Percentiles rank a stretch among this genome's conserved stretches.
Conservation (phyloP, 2,888 invertebrate genomes). For the Pammene aurita region DNA sequence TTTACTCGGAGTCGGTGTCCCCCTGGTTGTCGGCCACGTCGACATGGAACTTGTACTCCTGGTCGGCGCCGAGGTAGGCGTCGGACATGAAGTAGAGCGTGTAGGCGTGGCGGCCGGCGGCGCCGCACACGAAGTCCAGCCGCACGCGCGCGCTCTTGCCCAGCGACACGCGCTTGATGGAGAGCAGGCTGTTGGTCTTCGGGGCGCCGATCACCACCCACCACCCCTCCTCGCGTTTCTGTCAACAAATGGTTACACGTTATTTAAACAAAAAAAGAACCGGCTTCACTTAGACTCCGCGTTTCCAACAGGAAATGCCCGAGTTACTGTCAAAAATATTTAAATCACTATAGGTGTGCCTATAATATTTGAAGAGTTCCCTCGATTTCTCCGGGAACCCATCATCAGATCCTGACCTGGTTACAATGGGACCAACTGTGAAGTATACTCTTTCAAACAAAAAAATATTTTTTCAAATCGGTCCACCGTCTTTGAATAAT, state of each 20-base stretch:
- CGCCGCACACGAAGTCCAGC: constrained; percentile 96
- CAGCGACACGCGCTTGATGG: constrained; percentile 97
- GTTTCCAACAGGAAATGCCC: too few species aligned
- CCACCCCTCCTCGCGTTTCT: constrained; percentile 96
- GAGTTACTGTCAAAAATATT: too few species aligned
- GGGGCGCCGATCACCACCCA: constrained; percentile 99
- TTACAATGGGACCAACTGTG: too few species aligned
- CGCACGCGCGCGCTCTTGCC: constrained; percentile 94
- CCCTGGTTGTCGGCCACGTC: constrained; percentile 82
- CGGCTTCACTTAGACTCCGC: too few species aligned
- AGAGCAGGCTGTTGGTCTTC: constrained; percentile 95
- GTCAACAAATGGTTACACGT: constrained; percentile 46
- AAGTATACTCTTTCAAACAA: too few species aligned
- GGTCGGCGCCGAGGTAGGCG: constrained; percentile 99
- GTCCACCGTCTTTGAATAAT: too few species aligned
- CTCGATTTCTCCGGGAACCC: too few species aligned
- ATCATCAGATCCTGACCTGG: too few species aligned
- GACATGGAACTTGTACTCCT: constrained; percentile 97
- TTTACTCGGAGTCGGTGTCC: constrained; percentile 47
- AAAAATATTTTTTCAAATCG: too few species aligned
- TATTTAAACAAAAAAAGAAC: background rate
- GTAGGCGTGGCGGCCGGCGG: constrained; percentile 94
- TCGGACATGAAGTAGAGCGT: constrained; percentile 99
- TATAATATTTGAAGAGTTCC: too few species aligned
- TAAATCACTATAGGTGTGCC: too few species aligned